Base-by-base conservation (phyloP, 35 echinoderm and acorn worm species). In the Hemicentrotus pulcherrimus region DNA sequence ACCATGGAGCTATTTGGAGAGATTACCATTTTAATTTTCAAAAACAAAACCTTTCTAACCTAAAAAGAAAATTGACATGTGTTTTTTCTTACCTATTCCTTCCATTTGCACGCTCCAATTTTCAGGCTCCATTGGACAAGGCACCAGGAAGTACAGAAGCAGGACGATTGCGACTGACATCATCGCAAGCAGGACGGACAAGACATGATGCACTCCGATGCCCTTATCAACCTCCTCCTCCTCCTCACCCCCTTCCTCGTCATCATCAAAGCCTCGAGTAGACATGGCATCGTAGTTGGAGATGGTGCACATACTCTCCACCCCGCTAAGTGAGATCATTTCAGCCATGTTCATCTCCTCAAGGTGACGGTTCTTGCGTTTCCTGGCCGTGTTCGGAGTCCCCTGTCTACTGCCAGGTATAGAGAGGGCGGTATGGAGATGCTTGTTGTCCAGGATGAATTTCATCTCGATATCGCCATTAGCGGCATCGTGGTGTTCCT, bases 171-270 rank as follows among this genome's bases (percentile, higher is more conserved):
- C 91, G 6, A 58, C 91, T 0, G 91, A 93, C 91, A 93, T 47
- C 46, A 93, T 19, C 4, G 91, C 91, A 28, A 93, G 91, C 2
- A 93, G 9, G 13, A 93, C 46, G 16, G 91, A 32, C 91, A 93
- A 48, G 46, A 93, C n/a, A 58, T 93, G 91, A 93, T 93, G 91
- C 14, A 93, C 91, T 93, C 91, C 91, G 48, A 93, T 93, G 48
- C 91, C 91, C 46, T 50, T 19, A 31, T 93, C 91, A 32, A 45
- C 91, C 46, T 92, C 91, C 24, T 55, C 48, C n/a, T 47, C 48
- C 5, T 93, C 45, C 15, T 92, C 46, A 18, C 14, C 91, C 2
- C 46, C 91, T 16, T 16, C 91, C 11, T 93, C 91, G 0, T 93
- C 91, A 31, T 93, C 91, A 47, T 93, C 91, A n/a, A 24, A 22